Conservation (phyloP, 2,888 invertebrate genomes). For the Rhodophaea formosa region DNA sequence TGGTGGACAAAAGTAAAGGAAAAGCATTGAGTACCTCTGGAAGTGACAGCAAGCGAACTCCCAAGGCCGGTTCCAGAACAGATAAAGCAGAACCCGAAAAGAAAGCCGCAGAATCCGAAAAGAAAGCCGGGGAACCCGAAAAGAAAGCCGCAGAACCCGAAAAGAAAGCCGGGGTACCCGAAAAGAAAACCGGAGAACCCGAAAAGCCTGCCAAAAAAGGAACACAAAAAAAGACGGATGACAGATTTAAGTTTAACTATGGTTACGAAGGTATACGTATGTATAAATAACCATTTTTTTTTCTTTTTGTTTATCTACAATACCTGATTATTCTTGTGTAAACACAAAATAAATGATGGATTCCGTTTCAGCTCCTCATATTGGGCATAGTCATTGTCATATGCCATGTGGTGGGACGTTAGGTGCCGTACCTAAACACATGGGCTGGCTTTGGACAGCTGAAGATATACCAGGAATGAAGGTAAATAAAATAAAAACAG, state of each 20-base stretch:
- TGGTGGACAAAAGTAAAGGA: slow-evolving; percentile 54
- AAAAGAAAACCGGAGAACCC: slow-evolving; percentile 33
- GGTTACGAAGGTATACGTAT: slow-evolving; percentile 77
- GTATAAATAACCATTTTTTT: slow-evolving; percentile 44
- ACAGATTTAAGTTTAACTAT: slow-evolving; percentile 70
- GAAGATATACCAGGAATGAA: slow-evolving; percentile 65
- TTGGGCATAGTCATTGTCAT: slow-evolving; percentile 66
- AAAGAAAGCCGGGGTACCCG: too few relatives aligned
- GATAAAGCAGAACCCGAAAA: slow-evolving; percentile 38
- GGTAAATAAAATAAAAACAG: slow-evolving; percentile 41
- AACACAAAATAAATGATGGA: slow-evolving; percentile 14
- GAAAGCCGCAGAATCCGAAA: too few relatives aligned
- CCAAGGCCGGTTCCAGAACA: slow-evolving; percentile 29
- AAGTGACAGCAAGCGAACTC: slow-evolving; percentile 49
- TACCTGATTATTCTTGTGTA: neutral
- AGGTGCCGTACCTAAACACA: slow-evolving; percentile 60
- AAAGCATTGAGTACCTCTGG: slow-evolving; percentile 52
- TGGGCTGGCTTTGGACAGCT: slow-evolving; percentile 78
- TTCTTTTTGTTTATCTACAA: slow-evolving; percentile 16
- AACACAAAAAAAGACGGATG: slow-evolving; percentile 54
- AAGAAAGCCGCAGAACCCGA: too few relatives aligned
- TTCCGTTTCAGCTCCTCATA: slow-evolving; percentile 60
- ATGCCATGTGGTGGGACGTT: slow-evolving; percentile 57
- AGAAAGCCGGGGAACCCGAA: too few relatives aligned
- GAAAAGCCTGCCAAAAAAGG: slow-evolving; percentile 55